phyloP scores from a whole-genome alignment of 2,797 vertebrate genomes.

The Antrozous pallidus region DNA sequence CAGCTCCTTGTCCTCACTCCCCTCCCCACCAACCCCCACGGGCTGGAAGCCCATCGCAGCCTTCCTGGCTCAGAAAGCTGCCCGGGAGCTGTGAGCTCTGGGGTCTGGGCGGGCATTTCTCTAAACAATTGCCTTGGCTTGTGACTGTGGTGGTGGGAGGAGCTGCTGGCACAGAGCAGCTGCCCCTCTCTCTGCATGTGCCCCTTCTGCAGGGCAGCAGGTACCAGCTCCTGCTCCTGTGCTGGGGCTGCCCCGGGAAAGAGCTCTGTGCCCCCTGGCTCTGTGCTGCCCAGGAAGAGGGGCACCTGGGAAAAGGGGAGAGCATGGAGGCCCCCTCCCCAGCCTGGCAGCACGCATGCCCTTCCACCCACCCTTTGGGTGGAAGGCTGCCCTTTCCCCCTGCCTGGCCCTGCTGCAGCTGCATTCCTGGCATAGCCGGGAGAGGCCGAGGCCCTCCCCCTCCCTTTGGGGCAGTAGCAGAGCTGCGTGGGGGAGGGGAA shows the following conservation, averaged over 20 bases:
- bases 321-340: background rate
- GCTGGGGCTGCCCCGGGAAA: background rate
- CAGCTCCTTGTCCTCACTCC: background rate
- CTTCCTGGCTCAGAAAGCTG: background rate
- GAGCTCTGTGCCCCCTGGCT: background rate
- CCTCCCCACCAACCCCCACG: background rate
- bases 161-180: background rate
- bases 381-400: constrained; percentile 22
- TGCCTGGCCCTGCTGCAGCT: background rate
- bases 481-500: background rate
- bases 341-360: background rate
- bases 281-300: background rate
- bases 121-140: background rate
- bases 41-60: background rate
- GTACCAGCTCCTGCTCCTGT: background rate
- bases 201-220: background rate
- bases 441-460: background rate
- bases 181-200: background rate
- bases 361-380: constrained; percentile 7
- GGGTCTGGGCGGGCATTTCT: background rate
- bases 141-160: background rate
- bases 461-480: background rate
- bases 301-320: background rate
- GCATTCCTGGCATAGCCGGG: constrained; percentile 68
- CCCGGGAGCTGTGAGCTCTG: background rate